Evolutionary conservation across 1,140 invertebrate species (phyloP).

Genomic region (Aphis craccivora): DNA sequence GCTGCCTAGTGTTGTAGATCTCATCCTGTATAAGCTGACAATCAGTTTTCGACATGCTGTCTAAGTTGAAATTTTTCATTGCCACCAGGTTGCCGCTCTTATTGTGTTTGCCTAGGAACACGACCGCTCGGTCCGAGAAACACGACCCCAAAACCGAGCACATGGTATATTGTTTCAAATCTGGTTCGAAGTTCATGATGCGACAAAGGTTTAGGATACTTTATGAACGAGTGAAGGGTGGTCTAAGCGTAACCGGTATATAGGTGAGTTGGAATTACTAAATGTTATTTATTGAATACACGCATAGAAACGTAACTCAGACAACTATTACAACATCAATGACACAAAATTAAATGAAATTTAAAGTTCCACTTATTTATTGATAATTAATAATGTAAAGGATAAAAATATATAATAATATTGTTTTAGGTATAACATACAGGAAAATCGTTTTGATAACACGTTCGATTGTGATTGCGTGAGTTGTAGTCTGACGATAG

Average conservation of each 20-base stretch:
- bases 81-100: constrained; percentile 75
- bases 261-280: background rate
- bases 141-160: constrained; percentile 72
- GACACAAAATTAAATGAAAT: background rate
- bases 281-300: background rate
- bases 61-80: constrained; percentile 79
- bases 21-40: constrained; percentile 72
- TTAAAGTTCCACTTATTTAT: background rate
- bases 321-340: background rate
- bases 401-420: background rate
- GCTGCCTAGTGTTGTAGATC: constrained; percentile 73
- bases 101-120: constrained; percentile 74
- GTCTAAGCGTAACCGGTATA: background rate
- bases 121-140: constrained; percentile 72
- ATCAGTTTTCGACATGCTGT: constrained; percentile 72
- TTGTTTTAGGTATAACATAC: background rate
- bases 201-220: background rate
- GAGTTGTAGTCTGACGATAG: background rate
- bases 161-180: constrained; percentile 63
- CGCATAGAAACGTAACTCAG: background rate
- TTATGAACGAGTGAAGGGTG: background rate
- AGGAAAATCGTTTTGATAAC: background rate
- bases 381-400: no score
- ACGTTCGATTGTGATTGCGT: background rate
- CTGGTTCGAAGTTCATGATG: constrained; percentile 62